phyloP scores from a whole-genome alignment of 2,113 vertebrate genomes.

The Alouatta palliata region DNA sequence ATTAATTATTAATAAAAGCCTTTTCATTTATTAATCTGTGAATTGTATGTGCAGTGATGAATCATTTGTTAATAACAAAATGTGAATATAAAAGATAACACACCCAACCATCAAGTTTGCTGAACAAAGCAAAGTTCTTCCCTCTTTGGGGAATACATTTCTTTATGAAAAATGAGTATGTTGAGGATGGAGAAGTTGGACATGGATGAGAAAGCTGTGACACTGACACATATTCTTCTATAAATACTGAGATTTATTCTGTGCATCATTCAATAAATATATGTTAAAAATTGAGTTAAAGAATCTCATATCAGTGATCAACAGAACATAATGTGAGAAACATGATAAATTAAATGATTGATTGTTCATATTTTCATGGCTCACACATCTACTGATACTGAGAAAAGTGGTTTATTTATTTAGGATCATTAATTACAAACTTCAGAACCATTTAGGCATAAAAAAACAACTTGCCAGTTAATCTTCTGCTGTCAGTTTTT shows the following conservation, averaged over 20 bases:
- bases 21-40: conserved; percentile 70
- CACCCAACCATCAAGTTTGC: conserved; percentile 9
- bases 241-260: conserved; percentile 55
- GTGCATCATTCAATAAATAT: conserved; percentile 47
- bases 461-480: conserved; percentile 38
- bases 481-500: conserved; percentile 64
- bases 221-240: conserved; percentile 54
- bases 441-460: conserved; percentile 7
- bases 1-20: conserved; percentile 74
- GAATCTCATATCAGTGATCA: conserved; percentile 53
- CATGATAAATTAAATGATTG: conserved; percentile 75
- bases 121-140: conserved; percentile 49
- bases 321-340: conserved; percentile 53
- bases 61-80: conserved; percentile 60
- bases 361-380: conserved; percentile 64
- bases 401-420: conserved; percentile 59
- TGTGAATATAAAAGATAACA: conserved; percentile 43
- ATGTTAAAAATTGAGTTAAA: conserved; percentile 55
- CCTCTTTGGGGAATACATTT: conserved; percentile 30
- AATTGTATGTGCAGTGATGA: conserved; percentile 47
- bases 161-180: conserved; percentile 53
- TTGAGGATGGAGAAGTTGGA: conserved; percentile 49
- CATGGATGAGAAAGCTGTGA: conserved; percentile 65
- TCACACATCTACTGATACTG: conserved; percentile 33
- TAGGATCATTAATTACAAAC: conserved; percentile 74